A percentile compares a stretch with the other conserved stretches of the same genome.
Evolutionary conservation across 2,888 invertebrate genomes (phyloP).

Genomic region (Chymomyza caudatula): DNA sequence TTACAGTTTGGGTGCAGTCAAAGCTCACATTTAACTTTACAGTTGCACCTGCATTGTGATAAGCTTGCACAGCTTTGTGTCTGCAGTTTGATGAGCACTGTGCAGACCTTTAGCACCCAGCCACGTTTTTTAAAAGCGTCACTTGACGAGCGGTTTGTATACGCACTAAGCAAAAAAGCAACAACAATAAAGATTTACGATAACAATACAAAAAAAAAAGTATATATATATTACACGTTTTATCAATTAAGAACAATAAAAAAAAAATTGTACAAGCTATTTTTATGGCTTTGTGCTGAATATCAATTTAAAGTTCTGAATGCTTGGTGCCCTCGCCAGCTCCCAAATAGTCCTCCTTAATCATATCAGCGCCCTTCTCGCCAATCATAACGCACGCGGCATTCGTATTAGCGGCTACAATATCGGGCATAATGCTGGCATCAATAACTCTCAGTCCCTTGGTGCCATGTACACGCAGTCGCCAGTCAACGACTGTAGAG

Average conservation of each 20-base stretch:
- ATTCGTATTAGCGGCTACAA: conserved; percentile 82
- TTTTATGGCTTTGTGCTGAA: background rate
- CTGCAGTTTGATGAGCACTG: too few relatives aligned
- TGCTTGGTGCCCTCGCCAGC: conserved; percentile 14
- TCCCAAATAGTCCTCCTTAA: conserved; percentile 78
- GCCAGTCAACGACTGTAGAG: conserved; percentile 80
- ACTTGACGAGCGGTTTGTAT: background rate
- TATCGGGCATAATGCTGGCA: conserved; percentile 83
- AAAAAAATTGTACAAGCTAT: conserved; percentile 8
- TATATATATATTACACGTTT: background rate
- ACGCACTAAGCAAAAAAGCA: background rate
- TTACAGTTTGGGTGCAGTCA: too few relatives aligned
- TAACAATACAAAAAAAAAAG: background rate
- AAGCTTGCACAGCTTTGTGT: too few relatives aligned
- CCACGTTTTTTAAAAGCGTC: too few relatives aligned
- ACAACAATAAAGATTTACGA: background rate
- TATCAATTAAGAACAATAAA: conserved; percentile 4
- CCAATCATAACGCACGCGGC: conserved; percentile 83
- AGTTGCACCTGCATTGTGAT: too few relatives aligned
- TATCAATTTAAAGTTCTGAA: conserved; percentile 39
- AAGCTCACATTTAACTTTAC: too few relatives aligned
- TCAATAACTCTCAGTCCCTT: conserved; percentile 81
- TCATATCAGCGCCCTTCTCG: conserved; percentile 83
- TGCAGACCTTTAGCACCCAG: background rate
- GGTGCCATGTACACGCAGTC: conserved; percentile 80